Base-by-base conservation (phyloP, 2,113 vertebrate genomes). In the Onychorhynchus coronatus region DNA sequence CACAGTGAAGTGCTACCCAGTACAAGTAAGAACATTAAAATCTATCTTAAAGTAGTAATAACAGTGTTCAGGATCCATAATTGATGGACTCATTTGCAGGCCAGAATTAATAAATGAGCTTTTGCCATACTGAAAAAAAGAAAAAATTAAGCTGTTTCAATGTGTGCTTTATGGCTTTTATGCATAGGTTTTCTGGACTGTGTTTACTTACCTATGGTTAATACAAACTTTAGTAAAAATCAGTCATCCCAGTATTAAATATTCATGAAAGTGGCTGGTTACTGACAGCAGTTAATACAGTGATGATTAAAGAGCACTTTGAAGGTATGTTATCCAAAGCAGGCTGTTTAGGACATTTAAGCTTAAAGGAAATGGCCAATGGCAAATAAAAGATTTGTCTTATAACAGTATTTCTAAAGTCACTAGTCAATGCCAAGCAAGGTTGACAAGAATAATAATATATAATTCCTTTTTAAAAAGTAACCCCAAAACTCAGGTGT, bases 321-420 rank as follows among this genome's bases (percentile, higher is more conserved):
- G 74, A 92, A 94, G 44, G 22, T 76, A 41, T 35, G 33, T 71
- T 94, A 50, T 94, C 90, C 78, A 65, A 89, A 93, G 55, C 37
- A 79, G n/a, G 68, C 67, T 90, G 47, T 84, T 93, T 89, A 90
- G 68, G 58, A 91, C 59, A 76, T 92, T 73, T 94, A 88, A 91
- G 44, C 74, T 90, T 82, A 92, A 93, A 96, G 80, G 24, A 91
- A 91, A 94, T 37, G 59, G 46, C 77, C 89, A 85, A 49, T 97
- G 77, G 88, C 62, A 89, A 91, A 93, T 91, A 75, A 87, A 95
- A 95, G 72, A 85, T 88, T 91, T 77, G 78, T 94, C 84, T 93
- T 88, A 70, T 31, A 96, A 85, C 35, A 93, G 28, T 59, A 88
- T 94, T 96, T 94, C 74, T 91, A 53, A 81, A 93, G 49, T 86